phyloP scores from a whole-genome alignment of 2,888 invertebrate species.

The Tenthredo amoena region DNA sequence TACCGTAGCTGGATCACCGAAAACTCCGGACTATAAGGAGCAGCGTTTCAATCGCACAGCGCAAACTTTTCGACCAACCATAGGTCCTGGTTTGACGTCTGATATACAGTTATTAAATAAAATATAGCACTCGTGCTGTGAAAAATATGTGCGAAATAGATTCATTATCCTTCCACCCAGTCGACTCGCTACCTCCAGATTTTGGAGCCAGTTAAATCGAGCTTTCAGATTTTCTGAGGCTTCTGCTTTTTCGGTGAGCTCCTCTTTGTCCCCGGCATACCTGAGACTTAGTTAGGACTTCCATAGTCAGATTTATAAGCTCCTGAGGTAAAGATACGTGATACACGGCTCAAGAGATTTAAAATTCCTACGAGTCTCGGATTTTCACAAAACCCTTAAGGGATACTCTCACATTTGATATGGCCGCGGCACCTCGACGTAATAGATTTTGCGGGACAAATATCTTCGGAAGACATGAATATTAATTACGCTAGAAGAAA shows the following conservation, averaged over 20 bases:
- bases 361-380: neutral
- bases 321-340: neutral
- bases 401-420: neutral
- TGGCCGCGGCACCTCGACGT: neutral
- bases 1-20: constrained; percentile 76
- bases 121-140: constrained; percentile 73
- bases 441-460: neutral
- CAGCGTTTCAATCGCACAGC: neutral
- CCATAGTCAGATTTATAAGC: neutral
- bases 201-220: neutral
- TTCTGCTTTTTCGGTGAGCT: neutral
- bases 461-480: too few species aligned
- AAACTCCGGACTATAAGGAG: constrained; percentile 32
- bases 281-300: neutral
- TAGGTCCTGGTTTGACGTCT: neutral
- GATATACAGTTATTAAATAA: neutral
- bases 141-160: neutral
- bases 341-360: neutral
- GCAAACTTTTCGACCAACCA: neutral
- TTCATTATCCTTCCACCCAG: neutral
- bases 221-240: neutral
- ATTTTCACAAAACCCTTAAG: neutral
- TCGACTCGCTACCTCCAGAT: neutral
- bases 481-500: neutral
- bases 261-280: neutral